Evolutionary conservation across 2,888 invertebrate species (phyloP).

Genomic region (Acronicta leporina): DNA sequence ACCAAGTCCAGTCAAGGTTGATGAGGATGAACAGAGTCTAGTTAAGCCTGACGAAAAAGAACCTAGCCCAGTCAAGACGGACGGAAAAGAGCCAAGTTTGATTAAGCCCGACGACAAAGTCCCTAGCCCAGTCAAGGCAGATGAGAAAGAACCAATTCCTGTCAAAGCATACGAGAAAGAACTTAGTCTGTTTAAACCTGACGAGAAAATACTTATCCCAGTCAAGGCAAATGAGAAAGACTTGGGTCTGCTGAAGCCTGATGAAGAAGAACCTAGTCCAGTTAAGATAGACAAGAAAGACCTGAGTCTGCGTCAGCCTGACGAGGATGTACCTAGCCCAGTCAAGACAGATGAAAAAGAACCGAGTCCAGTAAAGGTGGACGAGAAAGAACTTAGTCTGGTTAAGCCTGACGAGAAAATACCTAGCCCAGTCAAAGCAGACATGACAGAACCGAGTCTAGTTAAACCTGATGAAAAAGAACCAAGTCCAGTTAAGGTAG

Average conservation of each 20-base stretch:
- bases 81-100: background rate
- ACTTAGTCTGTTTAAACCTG: background rate
- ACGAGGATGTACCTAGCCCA: conserved; percentile 25
- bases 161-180: conserved; percentile 12
- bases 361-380: background rate
- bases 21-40: conserved; percentile 19
- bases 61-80: conserved; percentile 20
- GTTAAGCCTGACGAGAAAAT: conserved; percentile 8
- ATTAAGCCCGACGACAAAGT: background rate
- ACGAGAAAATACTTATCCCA: conserved; percentile 5
- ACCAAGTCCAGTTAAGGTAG: background rate
- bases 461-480: background rate
- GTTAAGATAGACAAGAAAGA: background rate
- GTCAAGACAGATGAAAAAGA: conserved; percentile 7
- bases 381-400: conserved; percentile 15
- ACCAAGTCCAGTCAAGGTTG: background rate
- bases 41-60: conserved; percentile 17
- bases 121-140: conserved; percentile 2
- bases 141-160: conserved; percentile 33
- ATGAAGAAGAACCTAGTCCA: conserved; percentile 7
- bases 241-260: no score
- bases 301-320: background rate
- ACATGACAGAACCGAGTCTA: background rate
- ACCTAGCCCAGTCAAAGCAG: background rate
- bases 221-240: background rate